These are phyloP conservation scores for Nannobrachium achirus DNA, from an alignment of 2,113 vertebrate species.

Conservation along the genomic window DNA sequence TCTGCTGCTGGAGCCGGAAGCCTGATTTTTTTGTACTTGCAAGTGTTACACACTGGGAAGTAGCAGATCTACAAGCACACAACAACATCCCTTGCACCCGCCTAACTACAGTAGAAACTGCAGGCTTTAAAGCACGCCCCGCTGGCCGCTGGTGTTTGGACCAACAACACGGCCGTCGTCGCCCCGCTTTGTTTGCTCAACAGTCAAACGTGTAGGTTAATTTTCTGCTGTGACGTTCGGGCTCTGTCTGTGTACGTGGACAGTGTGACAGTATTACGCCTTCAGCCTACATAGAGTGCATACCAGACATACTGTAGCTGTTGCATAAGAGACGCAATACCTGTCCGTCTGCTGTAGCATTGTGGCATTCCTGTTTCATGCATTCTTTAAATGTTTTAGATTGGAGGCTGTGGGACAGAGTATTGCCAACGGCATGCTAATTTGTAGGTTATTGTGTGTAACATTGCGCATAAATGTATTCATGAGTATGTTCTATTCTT, in stretches of 20 bases:
- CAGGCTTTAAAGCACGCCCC: constrained; percentile 38
- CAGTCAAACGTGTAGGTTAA: constrained; percentile 38
- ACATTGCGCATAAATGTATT: constrained; percentile 26
- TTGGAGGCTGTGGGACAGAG: background rate
- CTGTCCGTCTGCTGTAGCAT: background rate
- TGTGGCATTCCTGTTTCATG: background rate
- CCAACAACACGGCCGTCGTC: constrained; percentile 56
- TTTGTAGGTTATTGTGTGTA: constrained; percentile 19
- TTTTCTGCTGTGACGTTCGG: background rate
- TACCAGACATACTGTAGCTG: background rate
- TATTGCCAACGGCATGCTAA: background rate
- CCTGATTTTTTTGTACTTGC: background rate
- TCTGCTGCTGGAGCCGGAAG: constrained; percentile 36
- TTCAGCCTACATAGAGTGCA: background rate
- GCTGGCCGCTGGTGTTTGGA: constrained; percentile 58
- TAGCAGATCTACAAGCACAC: no score
- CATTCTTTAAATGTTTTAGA: background rate
- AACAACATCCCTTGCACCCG: no score
- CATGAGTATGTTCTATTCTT: constrained; percentile 39
- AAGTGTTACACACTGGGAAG: no score
- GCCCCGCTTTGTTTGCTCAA: constrained; percentile 61
- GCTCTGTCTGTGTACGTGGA: constrained; percentile 17
- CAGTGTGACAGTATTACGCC: constrained; percentile 3
- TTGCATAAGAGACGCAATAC: background rate
- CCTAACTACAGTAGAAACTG: no score